Evolutionary conservation across 2,113 vertebrate genomes (phyloP), one percentile per base, ranked within the genome.

Genomic region (Nematolebias whitei): DNA sequence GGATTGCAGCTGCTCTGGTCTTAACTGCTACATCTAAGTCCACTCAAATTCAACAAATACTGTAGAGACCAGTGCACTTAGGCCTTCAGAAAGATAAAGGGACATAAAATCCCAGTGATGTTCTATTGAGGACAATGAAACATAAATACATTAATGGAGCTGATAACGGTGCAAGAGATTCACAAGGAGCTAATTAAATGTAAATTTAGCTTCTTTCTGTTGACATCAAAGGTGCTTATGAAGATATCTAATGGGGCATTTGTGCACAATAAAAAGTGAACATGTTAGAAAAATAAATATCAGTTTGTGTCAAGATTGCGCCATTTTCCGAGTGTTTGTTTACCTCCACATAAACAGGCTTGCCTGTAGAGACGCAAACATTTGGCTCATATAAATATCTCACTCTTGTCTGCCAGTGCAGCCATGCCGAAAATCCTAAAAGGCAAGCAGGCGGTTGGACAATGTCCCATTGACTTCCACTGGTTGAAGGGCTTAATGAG

Each of bases 341-440:
- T 78, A 47, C 50, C 69, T 53, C 18, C 57, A 64, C 68, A 81
- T 81, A 74, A 84, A 81, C 20, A 44, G 67, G 60, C 32, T 13
- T 0, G 56, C 60, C 64, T 70, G 58, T 54, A 9, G 66, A 76
- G 74, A 53, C 73, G 71, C 70, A 83, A 68, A 83, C 82, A 83
- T 78, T 84, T 79, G 76, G 68, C 67, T 66, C 20, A 50, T 71
- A 80, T 80, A 87, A 85, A 85, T 84, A 70, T 82, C 80, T 84
- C 63, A 69, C 79, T 82, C 43, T 3, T 29, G 44, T 57, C 56
- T 69, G 78, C 74, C 68, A 69, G 80, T 56, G 78, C 78, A 87
- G 80, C 68, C 83, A 75, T 78, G 76, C 76, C 0, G 59, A 85
- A 87, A 80, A 77, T 79, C 72, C 82, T 84, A 24, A 52, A 79